Percentiles rank a stretch among this genome's conserved stretches.
Evolutionary conservation across 1,140 invertebrate species (phyloP).

Genomic region (Oryctes rhinoceros): DNA sequence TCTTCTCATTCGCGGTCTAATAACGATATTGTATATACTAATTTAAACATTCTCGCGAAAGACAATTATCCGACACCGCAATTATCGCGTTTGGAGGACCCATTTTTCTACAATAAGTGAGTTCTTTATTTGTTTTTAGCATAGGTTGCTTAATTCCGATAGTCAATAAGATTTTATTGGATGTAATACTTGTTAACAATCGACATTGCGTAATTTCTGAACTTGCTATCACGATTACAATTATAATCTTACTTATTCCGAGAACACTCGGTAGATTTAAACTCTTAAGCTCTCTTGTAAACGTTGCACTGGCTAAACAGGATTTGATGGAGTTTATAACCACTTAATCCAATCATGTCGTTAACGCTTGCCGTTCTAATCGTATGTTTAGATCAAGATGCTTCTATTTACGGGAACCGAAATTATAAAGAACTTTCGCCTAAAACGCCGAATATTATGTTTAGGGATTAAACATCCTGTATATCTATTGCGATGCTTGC

Average conservation of each 20-base stretch:
- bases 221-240: too few relatives aligned
- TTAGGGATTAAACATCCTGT: too few relatives aligned
- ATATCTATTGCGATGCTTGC: too few relatives aligned
- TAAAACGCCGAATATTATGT: too few relatives aligned
- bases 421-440: too few relatives aligned
- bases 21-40: constrained; percentile 17
- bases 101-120: constrained; percentile 31
- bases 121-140: constrained; percentile 43
- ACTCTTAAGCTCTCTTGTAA: background rate
- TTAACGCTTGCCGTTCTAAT: background rate
- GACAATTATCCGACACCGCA: background rate
- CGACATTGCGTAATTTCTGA: background rate
- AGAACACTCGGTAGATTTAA: too few relatives aligned
- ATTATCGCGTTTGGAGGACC: constrained; percentile 43
- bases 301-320: background rate
- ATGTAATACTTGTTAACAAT: background rate
- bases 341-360: background rate
- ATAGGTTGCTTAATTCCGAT: constrained; percentile 33
- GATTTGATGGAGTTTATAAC: background rate
- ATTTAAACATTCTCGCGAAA: background rate
- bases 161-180: constrained; percentile 17
- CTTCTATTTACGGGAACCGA: background rate
- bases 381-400: background rate
- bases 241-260: too few relatives aligned
- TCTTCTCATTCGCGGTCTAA: background rate